Base-by-base conservation (phyloP, 2,888 invertebrate species). In the Macrophya alboannulata region DNA sequence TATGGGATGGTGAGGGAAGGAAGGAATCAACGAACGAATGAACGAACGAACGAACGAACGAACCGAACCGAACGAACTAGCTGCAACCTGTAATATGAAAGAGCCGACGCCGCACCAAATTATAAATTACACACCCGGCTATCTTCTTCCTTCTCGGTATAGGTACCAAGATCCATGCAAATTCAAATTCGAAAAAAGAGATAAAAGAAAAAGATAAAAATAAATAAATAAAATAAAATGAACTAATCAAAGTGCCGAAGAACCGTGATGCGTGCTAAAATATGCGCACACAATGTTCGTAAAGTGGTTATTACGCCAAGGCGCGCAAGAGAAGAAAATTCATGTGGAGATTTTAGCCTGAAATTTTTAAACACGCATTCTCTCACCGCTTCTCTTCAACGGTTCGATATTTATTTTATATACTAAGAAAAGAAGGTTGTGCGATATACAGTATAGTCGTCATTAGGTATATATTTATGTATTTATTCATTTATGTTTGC, bases 31-130 rank as follows among this genome's bases (percentile, higher is more conserved):
- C 40, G 77, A 77, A 55, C 51, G 37, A 77, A 74, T 45, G 59
- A 59, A 21, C 74, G 45, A 79, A 40, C 37, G 31, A 65, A 65
- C 43, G 62, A 62, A 43, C 59, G n/a, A 74, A 68, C 40, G 15
- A 10, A 43, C 1, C n/a, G 15, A 74, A 68, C 40, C 43, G 15
- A 43, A 4, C n/a, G 15, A 77, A 25, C 17, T 45, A 55, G 37
- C 81, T 21, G 45, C 45, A 82, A 82, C 82, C 65, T 82, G 65
- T 83, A 83, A 83, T 83, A 83, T 83, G 83, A 71, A 83, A 65
- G 83, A 68, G 83, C 83, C 68, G 83, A 83, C 83, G 83, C 68
- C 48, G 83, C 83, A 68, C 68, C 83, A 48, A 83, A 83, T 83
- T 83, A 68, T 83, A 83, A 83, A 83, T 83, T 83, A 83, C 51